Conservation (phyloP, 2,888 invertebrate species). For the Tetragonula carbonaria region DNA sequence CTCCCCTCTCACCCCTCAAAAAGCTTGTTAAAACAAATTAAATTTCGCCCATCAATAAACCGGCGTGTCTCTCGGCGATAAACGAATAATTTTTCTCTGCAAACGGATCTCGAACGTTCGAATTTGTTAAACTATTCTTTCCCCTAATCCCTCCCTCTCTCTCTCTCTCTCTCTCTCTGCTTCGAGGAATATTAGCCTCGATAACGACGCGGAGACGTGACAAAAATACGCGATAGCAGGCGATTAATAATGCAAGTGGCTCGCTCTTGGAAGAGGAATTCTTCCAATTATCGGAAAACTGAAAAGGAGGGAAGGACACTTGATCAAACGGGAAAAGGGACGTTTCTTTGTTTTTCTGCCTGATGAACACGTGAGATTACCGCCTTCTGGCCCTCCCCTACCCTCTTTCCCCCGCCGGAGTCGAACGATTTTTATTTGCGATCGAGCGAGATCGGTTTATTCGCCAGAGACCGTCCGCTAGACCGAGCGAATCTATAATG, state of each 20-base stretch:
- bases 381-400: not conserved
- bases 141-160: no score
- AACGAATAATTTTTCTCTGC: not conserved
- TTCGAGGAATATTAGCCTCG: conserved; percentile 2
- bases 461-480: conserved; percentile 34
- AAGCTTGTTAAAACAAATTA: not conserved
- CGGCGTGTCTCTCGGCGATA: not conserved
- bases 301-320: conserved; percentile 10
- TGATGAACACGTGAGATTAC: conserved; percentile 59
- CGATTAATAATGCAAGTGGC: conserved; percentile 59
- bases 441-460: conserved; percentile 38
- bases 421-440: conserved; percentile 11
- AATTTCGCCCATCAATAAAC: not conserved
- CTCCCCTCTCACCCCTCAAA: no score
- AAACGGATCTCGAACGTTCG: not conserved
- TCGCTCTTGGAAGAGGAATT: conserved; percentile 43
- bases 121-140: not conserved
- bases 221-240: conserved; percentile 48
- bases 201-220: conserved; percentile 37
- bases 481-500: conserved; percentile 59
- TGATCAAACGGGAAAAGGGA: not conserved
- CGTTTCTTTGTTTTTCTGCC: conserved; percentile 39
- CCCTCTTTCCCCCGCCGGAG: not conserved
- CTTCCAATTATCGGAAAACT: conserved; percentile 63
- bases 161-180: no score